A percentile compares a stretch with the other conserved stretches of the same genome.
Conservation (phyloP, 2,113 vertebrate species). For the Struthio camelus region DNA sequence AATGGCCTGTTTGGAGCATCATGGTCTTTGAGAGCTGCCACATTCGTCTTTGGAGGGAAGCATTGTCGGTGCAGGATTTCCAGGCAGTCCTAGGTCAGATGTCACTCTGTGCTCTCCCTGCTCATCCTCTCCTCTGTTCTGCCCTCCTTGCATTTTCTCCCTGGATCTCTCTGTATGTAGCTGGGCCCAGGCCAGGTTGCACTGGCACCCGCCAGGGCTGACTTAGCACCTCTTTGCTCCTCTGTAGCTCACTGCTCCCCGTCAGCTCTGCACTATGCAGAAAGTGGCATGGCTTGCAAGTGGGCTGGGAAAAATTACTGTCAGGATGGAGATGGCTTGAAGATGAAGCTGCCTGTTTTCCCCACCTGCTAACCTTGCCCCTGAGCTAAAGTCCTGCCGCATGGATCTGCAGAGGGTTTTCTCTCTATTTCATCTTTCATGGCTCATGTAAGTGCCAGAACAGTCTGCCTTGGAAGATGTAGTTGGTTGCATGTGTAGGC, state of each 20-base stretch:
- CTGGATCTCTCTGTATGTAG: background rate
- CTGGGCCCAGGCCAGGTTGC: background rate
- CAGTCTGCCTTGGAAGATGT: background rate
- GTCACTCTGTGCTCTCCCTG: background rate
- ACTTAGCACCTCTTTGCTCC: rapidly evolving
- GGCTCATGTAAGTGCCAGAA: background rate
- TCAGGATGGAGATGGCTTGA: background rate
- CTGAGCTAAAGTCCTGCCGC: background rate
- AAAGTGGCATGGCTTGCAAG: background rate
- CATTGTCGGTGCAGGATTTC: background rate
- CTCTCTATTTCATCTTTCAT: background rate
- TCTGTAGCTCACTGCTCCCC: background rate
- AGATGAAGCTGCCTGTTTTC: background rate
- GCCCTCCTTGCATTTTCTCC: background rate
- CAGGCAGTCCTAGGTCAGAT: background rate
- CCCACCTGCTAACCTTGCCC: background rate
- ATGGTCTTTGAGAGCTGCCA: background rate
- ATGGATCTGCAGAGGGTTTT: background rate
- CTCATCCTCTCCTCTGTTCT: background rate
- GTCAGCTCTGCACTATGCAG: background rate
- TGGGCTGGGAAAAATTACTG: background rate
- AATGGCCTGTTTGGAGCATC: background rate
- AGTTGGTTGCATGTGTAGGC: rapidly evolving
- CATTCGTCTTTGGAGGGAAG: background rate
- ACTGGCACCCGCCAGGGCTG: rapidly evolving